Percentiles rank a stretch among this genome's conserved stretches.
These are phyloP conservation scores for Drosophila melanica DNA, from an alignment of 1,140 invertebrate species.

Conservation along the genomic window DNA sequence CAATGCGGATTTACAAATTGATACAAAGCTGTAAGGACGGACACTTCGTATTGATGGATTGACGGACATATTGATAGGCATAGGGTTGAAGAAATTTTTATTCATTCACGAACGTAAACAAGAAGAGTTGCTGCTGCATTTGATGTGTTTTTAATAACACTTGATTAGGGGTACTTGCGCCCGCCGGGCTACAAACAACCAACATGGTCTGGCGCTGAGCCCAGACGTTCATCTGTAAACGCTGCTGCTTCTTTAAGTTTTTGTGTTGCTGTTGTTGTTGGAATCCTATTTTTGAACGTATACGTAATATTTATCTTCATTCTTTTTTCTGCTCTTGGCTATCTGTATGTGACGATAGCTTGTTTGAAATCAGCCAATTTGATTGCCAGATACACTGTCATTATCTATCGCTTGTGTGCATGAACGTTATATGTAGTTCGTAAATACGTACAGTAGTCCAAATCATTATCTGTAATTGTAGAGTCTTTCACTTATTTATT, in stretches of 20 bases:
- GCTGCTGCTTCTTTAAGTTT: neutral
- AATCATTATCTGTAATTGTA: too few species aligned
- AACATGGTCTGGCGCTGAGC: constrained; percentile 71
- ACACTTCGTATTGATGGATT: neutral
- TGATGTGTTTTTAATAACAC: constrained; percentile 35
- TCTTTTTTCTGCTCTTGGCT: constrained; percentile 4
- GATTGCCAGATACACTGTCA: constrained; percentile 39
- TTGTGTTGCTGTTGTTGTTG: constrained; percentile 44
- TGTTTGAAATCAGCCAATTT: constrained; percentile 27
- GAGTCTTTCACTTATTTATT: too few species aligned
- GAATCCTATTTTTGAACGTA: constrained; percentile 74
- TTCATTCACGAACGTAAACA: constrained; percentile 1
- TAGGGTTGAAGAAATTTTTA: constrained; percentile 5
- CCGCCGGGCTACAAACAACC: constrained; percentile 34
- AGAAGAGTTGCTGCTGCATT: constrained; percentile 24
- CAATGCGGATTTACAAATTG: neutral
- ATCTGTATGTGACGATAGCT: constrained; percentile 20
- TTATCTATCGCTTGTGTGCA: constrained; percentile 7
- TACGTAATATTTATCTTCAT: constrained; percentile 68
- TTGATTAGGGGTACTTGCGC: constrained; percentile 33
- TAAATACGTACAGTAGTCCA: too few species aligned
- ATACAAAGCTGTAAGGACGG: neutral
- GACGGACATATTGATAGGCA: constrained; percentile 13
- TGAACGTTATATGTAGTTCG: too few species aligned
- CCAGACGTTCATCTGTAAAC: constrained; percentile 62